A percentile compares a stretch with the other conserved stretches of the same genome.
Evolutionary conservation across 2,888 invertebrate species (phyloP).

Genomic region (Pachymerium ferrugineum): DNA sequence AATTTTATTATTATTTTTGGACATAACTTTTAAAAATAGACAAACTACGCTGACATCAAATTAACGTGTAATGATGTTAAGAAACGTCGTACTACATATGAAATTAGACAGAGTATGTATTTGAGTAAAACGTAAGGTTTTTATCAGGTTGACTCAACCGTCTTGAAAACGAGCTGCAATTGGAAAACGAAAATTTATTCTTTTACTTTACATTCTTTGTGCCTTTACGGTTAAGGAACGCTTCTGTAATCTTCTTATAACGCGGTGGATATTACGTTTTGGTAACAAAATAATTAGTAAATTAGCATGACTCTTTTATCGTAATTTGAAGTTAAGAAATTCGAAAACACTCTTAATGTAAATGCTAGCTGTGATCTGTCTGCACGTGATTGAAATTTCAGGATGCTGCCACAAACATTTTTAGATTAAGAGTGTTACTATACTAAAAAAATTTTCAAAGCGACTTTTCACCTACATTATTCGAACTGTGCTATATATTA

Average conservation of each 20-base stretch:
- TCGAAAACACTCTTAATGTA: no score
- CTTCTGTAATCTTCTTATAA: neutral
- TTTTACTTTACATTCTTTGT: neutral
- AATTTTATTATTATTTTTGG: slow-evolving; percentile 9
- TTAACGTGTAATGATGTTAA: neutral
- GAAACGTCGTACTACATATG: slow-evolving; percentile 4
- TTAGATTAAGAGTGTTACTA: no score
- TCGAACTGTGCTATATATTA: no score
- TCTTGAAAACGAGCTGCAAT: neutral
- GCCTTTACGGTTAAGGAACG: neutral
- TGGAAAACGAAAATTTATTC: no score
- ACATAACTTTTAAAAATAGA: neutral
- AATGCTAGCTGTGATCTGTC: no score
- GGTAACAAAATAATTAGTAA: slow-evolving; percentile 13
- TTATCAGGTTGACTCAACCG: neutral
- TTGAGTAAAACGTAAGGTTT: neutral
- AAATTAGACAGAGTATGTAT: neutral
- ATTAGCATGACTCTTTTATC: neutral
- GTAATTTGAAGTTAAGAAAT: no score
- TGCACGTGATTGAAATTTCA: no score
- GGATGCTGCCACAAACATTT: no score
- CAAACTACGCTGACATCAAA: neutral
- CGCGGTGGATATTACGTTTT: neutral
- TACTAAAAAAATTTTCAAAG: no score
- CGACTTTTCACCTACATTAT: no score